Conservation (phyloP, 1,140 invertebrate genomes). For the Euschistus heros region DNA sequence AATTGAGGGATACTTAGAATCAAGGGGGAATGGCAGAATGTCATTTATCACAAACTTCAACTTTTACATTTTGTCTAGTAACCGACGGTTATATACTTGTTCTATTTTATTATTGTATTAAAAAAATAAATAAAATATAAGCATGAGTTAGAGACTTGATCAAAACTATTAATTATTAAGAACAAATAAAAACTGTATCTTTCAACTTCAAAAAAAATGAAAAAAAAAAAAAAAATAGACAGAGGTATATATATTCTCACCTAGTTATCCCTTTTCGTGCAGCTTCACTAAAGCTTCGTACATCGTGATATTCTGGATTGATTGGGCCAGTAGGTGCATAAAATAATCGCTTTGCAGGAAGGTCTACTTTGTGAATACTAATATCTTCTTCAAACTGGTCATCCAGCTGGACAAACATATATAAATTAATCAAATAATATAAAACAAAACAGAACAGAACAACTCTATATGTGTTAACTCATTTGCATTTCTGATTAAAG, state of each 20-base stretch:
- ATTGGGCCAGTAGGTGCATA: conserved; percentile 26
- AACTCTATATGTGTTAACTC: no score
- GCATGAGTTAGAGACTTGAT: no score
- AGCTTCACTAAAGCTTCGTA: conserved; percentile 52
- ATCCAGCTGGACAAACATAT: conserved; percentile 9
- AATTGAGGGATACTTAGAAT: no score
- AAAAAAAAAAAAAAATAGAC: neutral
- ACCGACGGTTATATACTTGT: no score
- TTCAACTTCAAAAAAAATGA: neutral
- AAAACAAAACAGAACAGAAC: no score
- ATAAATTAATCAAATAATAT: neutral
- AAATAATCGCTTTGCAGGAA: conserved; percentile 25
- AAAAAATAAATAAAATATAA: no score
- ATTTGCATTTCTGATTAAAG: no score
- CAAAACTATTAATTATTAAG: neutral
- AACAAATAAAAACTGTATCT: neutral
- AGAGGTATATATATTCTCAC: conserved; percentile 34
- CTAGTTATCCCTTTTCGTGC: conserved; percentile 48
- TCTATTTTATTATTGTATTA: no score
- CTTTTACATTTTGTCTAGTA: no score
- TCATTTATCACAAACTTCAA: no score
- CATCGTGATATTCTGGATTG: conserved; percentile 63
- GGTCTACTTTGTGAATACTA: conserved; percentile 2
- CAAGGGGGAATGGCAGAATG: no score
- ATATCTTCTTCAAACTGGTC: conserved; percentile 3